Evolutionary conservation across 2,888 invertebrate genomes (phyloP), one percentile per base, ranked within the genome.

Genomic region (Sisyra terminalis): DNA sequence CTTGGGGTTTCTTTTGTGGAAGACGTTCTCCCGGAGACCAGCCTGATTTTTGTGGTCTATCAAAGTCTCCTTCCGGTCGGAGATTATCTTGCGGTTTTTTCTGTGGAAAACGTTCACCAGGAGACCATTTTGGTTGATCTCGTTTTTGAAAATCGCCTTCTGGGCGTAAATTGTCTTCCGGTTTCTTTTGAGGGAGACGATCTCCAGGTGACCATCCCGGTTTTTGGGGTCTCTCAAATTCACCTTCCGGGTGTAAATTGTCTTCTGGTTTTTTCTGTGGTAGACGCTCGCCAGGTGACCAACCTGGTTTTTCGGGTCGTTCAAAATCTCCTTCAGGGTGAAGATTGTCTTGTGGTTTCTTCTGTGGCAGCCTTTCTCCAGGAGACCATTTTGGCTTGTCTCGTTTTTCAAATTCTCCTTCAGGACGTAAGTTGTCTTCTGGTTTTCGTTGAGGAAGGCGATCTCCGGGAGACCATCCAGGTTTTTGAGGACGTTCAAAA

Each of bases 1-100:
- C 66, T 11, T 51, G 47, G 0, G 66, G 71, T 43, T 57, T 63
- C 10, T 55, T 62, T 8, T 50, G 55, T 44, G 52, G 54, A 5
- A 55, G 59, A 57, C 66, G 66, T 50, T 75, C 74, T 37, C 67
- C 71, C 35, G 70, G 66, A 45, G 66, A 64, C 30, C 67, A 59
- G 8, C 29, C 24, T 34, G 65, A 56, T 50, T 52, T 1, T 50
- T 69, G 69, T 0, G 59, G 66, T 46, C 60, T 59, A 29, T 67
- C 63, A 50, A 69, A 67, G 2, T 58, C 53, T 1, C 63, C 53
- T 43, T 55, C 55, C 1, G 59, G 58, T 31, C 53, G 57, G 0
- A 65, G 46, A 66, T 69, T 68, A 48, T 69, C 69, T 39, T 58
- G 56, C 3, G 65, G 66, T 39, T 56, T 60, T 9, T 56, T 55